These are phyloP conservation scores for Todiramphus saurophagus DNA, from an alignment of 2,113 vertebrate genomes.

Conservation along the genomic window DNA sequence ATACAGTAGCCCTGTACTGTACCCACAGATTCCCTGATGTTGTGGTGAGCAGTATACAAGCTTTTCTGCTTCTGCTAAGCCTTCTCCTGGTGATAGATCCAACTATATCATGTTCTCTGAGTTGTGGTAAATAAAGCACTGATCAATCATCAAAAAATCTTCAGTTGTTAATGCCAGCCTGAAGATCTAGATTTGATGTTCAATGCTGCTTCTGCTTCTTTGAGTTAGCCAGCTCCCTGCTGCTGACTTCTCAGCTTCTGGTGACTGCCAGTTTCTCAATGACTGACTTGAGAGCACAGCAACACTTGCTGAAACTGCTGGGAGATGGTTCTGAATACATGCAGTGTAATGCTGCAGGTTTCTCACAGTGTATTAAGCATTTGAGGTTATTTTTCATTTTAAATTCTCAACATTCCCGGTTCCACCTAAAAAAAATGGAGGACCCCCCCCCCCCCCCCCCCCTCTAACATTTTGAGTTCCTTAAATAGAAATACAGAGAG, in stretches of 20 bases:
- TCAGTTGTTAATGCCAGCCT: background rate
- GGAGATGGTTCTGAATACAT: background rate
- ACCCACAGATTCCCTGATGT: background rate
- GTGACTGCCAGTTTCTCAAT: background rate
- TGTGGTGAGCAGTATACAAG: fast-evolving
- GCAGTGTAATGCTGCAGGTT: background rate
- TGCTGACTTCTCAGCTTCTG: background rate
- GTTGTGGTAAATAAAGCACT: background rate
- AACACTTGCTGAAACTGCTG: background rate
- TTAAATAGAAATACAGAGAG: background rate
- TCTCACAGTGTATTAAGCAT: background rate
- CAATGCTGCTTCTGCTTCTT: background rate
- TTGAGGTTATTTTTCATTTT: background rate
- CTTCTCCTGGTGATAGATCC: background rate
- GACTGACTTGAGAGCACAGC: background rate
- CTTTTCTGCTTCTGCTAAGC: background rate
- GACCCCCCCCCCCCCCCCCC: fast-evolving
- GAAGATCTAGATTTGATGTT: background rate
- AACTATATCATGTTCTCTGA: background rate
- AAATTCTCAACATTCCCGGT: background rate
- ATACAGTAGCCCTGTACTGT: fast-evolving
- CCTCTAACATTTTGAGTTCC: background rate
- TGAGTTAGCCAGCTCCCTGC: background rate
- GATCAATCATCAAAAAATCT: background rate
- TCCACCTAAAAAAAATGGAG: background rate